Evolutionary conservation across 2,888 invertebrate genomes (phyloP).

Genomic region (Seladonia tumulorum): DNA sequence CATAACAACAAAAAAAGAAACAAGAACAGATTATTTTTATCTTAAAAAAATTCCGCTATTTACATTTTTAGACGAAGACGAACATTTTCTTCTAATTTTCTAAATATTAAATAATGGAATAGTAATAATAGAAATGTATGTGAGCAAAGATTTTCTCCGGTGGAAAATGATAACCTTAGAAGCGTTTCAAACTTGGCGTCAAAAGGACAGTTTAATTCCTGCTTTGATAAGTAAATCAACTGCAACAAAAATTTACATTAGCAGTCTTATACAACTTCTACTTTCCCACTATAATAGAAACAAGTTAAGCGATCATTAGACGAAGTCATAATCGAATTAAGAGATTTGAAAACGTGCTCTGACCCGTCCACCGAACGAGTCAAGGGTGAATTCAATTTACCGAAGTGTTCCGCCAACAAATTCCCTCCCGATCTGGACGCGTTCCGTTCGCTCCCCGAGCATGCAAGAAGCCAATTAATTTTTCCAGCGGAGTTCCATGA

Average conservation of each 20-base stretch:
- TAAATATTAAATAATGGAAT: too few relatives aligned
- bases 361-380: background rate
- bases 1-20: background rate
- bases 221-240: background rate
- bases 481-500: background rate
- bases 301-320: background rate
- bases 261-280: too few relatives aligned
- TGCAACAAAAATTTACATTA: background rate
- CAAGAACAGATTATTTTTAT: background rate
- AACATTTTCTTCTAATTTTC: too few relatives aligned
- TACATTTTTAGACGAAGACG: too few relatives aligned
- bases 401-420: background rate
- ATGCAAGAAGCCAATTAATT: constrained; percentile 3
- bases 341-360: background rate
- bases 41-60: background rate
- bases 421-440: background rate
- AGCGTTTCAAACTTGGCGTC: too few relatives aligned
- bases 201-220: background rate
- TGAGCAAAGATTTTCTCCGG: too few relatives aligned
- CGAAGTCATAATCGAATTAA: background rate
- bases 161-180: too few relatives aligned
- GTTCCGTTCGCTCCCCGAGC: background rate
- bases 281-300: background rate
- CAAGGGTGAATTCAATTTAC: background rate
- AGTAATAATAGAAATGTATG: too few relatives aligned